A percentile compares a stretch with the other conserved stretches of the same genome.
Evolutionary conservation across 2,797 vertebrate species (phyloP).

Genomic region (Gymnothorax reevesii): DNA sequence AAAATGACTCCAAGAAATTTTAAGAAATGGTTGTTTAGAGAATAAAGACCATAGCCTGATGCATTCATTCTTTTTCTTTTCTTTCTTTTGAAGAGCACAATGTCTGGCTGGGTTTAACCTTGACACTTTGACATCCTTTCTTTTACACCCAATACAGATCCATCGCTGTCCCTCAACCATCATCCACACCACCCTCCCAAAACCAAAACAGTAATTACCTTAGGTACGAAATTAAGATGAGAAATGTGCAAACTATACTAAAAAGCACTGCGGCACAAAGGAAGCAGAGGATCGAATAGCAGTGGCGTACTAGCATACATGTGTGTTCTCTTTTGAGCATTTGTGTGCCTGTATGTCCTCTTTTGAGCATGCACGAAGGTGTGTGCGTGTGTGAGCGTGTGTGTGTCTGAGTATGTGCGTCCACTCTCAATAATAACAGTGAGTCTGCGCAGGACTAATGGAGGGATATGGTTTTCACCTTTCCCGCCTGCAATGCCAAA

Average conservation of each 20-base stretch:
- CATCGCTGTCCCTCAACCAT: background rate
- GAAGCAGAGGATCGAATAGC: conserved; percentile 23
- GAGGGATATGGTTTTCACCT: conserved; percentile 21
- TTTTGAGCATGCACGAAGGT: background rate
- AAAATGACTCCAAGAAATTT: background rate
- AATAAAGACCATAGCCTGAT: background rate
- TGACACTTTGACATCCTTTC: conserved; percentile 10
- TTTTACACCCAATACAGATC: background rate
- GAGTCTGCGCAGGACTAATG: background rate
- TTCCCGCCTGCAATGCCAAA: background rate
- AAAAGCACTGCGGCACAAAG: conserved; percentile 29
- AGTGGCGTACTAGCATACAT: background rate
- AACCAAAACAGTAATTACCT: background rate
- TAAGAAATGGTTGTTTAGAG: background rate
- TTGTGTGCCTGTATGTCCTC: background rate
- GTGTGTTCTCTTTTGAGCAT: background rate
- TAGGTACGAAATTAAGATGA: background rate
- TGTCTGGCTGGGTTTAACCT: background rate
- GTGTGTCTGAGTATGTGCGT: background rate
- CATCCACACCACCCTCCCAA: background rate
- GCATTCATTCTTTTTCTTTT: background rate
- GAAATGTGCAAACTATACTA: conserved; percentile 25
- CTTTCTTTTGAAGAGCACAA: background rate
- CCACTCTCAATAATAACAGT: background rate
- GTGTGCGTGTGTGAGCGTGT: background rate